Evolutionary conservation across 2,888 invertebrate species (phyloP), one percentile per base, ranked within the genome.

Genomic region (Philopedon plagiatum): DNA sequence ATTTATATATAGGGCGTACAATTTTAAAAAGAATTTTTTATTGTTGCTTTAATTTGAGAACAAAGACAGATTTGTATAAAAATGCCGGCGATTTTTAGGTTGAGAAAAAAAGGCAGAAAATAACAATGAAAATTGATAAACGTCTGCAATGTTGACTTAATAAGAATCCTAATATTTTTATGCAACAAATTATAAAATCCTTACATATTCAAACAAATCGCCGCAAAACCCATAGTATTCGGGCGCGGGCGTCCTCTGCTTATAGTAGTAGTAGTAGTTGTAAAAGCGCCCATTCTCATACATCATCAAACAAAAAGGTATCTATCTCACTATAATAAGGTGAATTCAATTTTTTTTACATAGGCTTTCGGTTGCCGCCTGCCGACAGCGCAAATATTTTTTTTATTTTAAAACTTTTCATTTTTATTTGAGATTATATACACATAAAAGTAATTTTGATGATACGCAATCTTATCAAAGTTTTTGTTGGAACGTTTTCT

Each of bases 401-500:
- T 51, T 29, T 8, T 54, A 32, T 26, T 21, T 54, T 29, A 15
- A 8, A 18, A 29, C 15, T 54, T 4, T 23, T 46, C 23, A 19
- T 46, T 29, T 54, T 54, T 54, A 29, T 18, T 29, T 5, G 18
- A 54, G 51, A 54, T 54, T 29, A 29, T 3, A 54, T n/a, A n/a
- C n/a, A n/a, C n/a, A 29, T 29, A 15, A 32, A 29, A 15, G 15
- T 15, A 54, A 54, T 54, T 54, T 21, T 21, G 15, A 18, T 29
- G 49, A 63, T 34, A 49, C 51, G 13, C 19, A 15, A 51, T 54
- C 63, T 51, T 49, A 63, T 63, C 49, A 9, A 4, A 9, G 34
- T 34, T 32, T 34, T 63, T 46, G 13, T 29, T 34, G 34, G 37
- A 54, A 19, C 26, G 4, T 21, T 41, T 18, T 37, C 13, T 39